Evolutionary conservation across 2,113 vertebrate genomes (phyloP).

Genomic region (Planiliza haematocheilus): DNA sequence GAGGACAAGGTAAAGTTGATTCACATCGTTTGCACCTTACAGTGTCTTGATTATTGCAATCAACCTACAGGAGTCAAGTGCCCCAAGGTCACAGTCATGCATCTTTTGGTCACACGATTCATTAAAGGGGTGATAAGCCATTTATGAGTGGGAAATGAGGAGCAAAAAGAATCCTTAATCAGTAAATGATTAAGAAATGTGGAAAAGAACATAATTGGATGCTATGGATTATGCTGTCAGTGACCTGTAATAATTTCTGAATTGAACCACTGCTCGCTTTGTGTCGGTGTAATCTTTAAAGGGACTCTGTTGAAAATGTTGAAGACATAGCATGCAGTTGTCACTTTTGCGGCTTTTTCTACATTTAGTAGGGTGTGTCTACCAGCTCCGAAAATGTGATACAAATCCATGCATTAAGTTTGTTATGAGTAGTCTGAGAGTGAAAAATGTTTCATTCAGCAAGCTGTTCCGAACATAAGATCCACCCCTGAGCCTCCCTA

Average conservation of each 20-base stretch:
- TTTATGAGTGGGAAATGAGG: slow-evolving; percentile 37
- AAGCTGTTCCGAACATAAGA: too few species aligned
- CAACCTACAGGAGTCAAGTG: slow-evolving; percentile 9
- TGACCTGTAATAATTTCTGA: slow-evolving; percentile 29
- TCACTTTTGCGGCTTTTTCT: too few species aligned
- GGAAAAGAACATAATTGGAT: slow-evolving; percentile 15
- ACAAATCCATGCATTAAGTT: too few species aligned
- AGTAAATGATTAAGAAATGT: slow-evolving; percentile 36
- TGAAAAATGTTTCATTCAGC: too few species aligned
- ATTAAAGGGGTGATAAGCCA: slow-evolving; percentile 35
- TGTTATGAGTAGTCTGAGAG: too few species aligned
- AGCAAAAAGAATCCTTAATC: slow-evolving; percentile 26
- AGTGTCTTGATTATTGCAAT: slow-evolving; percentile 44
- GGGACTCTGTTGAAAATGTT: too few species aligned
- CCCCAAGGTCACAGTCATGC: slow-evolving; percentile 51
- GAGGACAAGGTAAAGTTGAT: slow-evolving; percentile 18
- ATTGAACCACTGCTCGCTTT: slow-evolving; percentile 18
- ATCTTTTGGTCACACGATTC: slow-evolving; percentile 44
- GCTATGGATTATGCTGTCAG: neutral
- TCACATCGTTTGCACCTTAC: slow-evolving; percentile 29
- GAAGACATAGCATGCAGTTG: too few species aligned
- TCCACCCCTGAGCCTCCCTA: too few species aligned
- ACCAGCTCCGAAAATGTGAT: too few species aligned
- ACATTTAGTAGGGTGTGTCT: too few species aligned
- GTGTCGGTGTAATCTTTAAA: slow-evolving; percentile 3